Evolutionary conservation across 1,140 invertebrate species (phyloP), one percentile per base, ranked within the genome.

Genomic region (Anthonomus grandis): DNA sequence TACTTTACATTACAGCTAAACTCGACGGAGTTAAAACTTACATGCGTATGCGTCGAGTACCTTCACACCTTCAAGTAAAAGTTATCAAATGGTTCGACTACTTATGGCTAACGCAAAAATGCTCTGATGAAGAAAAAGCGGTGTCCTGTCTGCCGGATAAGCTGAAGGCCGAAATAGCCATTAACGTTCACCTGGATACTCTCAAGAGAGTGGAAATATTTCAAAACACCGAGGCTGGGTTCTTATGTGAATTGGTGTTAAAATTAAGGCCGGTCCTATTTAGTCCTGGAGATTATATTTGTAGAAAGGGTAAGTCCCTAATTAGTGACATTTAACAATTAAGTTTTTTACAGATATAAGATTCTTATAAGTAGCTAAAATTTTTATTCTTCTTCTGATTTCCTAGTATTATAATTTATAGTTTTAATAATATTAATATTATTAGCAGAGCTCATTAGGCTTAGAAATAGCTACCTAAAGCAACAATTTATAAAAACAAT

Each of bases 81-180:
- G 96, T 98, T 44, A 98, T 98, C 75, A 95, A 95, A 74, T 98
- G 95, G 95, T 98, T 98, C 75, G 95, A 98, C 79, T 98, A 98
- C 74, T 82, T 98, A 58, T 98, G 96, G 95, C 84, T 97, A 58
- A 97, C 93, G 55, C 95, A 98, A 79, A 98, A 97, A 76, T 97
- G 93, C 71, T 95, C 93, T 0, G 95, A 98, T 74, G 95, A 98
- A 74, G 95, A 98, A 74, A 90, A 89, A 75, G 91, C 92, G 42
- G 91, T 96, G 57, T 91, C 90, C 67, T 95, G 93, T 80, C 83
- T 96, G 68, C 93, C 93, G 67, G 95, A 98, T 78, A 97, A 97
- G 78, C 81, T 98, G 60, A 98, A 97, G 78, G 95, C 95, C 27
- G 96, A 98, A 80, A 98, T 98, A 65, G 95, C 95, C 61, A 98